Conservation (phyloP, 1,140 invertebrate genomes). For the Drosophila varians region DNA sequence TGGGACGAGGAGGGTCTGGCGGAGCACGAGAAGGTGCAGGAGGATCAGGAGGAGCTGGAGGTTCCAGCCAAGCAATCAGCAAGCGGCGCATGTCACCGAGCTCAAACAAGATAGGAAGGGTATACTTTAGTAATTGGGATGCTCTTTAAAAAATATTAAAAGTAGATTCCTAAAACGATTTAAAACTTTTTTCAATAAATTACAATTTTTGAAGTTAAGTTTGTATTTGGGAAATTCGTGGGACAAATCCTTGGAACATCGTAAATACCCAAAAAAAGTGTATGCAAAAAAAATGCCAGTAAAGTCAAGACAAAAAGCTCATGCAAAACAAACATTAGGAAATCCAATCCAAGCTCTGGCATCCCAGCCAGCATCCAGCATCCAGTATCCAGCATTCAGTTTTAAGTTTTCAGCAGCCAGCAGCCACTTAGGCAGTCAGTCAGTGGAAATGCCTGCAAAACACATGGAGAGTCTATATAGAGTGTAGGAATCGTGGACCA, state of each 20-base stretch:
- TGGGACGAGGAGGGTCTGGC: neutral
- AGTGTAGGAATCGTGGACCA: slow-evolving; percentile 44
- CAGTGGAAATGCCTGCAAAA: slow-evolving; percentile 39
- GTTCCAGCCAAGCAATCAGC: slow-evolving; percentile 59
- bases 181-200: too few species aligned
- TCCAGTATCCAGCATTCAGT: slow-evolving; percentile 40
- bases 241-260: neutral
- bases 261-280: neutral
- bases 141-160: neutral
- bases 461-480: slow-evolving; percentile 4
- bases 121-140: neutral
- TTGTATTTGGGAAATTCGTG: too few species aligned
- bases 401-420: slow-evolving; percentile 39
- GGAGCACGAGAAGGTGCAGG: slow-evolving; percentile 7
- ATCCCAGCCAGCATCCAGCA: slow-evolving; percentile 50
- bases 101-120: neutral
- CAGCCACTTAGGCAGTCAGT: slow-evolving; percentile 80
- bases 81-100: slow-evolving; percentile 69
- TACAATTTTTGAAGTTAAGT: too few species aligned
- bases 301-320: slow-evolving; percentile 53
- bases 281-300: slow-evolving; percentile 23
- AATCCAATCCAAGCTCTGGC: slow-evolving; percentile 68
- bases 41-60: slow-evolving; percentile 13
- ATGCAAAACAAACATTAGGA: slow-evolving; percentile 82
- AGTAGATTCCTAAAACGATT: neutral